Conservation (phyloP, 2,113 vertebrate species). For the Orcinus orca region DNA sequence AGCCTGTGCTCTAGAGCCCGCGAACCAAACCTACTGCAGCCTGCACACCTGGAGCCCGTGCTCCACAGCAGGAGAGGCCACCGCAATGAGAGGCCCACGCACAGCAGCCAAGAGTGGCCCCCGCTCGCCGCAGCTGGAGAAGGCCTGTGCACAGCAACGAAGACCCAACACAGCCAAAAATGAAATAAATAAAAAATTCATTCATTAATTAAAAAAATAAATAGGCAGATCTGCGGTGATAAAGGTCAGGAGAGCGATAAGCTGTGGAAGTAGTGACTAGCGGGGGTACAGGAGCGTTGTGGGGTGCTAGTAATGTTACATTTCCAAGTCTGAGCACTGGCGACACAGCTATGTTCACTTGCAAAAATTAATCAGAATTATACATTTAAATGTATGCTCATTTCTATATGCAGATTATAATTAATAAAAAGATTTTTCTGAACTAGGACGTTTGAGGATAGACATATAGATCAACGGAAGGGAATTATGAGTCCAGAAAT, state of each 20-base stretch:
- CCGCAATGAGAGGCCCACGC: too few species aligned
- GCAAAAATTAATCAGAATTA: background rate
- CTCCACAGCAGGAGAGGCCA: too few species aligned
- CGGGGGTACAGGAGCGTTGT: background rate
- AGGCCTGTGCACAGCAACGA: too few species aligned
- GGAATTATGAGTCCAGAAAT: background rate
- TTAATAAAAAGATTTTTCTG: background rate
- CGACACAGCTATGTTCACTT: background rate
- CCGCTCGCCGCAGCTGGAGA: too few species aligned
- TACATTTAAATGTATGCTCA: background rate
- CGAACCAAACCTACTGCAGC: too few species aligned
- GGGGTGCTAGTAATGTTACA: background rate
- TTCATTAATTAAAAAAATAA: too few species aligned
- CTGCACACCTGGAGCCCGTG: too few species aligned
- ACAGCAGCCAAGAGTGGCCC: too few species aligned
- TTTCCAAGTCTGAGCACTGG: background rate
- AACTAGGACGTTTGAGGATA: background rate
- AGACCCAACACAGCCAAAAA: too few species aligned
- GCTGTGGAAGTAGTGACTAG: background rate
- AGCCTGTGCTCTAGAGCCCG: too few species aligned
- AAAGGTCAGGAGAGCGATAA: background rate
- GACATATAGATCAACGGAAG: background rate
- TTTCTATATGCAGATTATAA: background rate
- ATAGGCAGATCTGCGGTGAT: background rate
- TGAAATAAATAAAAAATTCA: too few species aligned